Percentiles rank a stretch among this genome's conserved stretches.
These are phyloP conservation scores for Poecilia latipinna DNA, from an alignment of 2,113 vertebrate genomes.

Conservation along the genomic window DNA sequence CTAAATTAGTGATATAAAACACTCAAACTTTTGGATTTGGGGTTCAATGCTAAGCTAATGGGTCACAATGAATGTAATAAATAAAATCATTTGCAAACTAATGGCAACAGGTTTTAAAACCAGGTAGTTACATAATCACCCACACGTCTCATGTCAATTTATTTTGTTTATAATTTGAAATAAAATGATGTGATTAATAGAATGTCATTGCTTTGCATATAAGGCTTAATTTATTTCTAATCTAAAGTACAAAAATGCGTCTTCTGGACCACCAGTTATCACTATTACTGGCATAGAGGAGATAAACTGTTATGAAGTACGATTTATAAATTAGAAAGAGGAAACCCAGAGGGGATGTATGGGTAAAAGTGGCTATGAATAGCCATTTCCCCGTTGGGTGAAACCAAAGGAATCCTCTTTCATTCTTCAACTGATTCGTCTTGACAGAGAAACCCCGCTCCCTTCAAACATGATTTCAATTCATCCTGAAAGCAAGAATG, in stretches of 20 bases:
- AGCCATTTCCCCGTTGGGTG: slow-evolving; percentile 68
- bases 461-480: slow-evolving; percentile 31
- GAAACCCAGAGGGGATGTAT: slow-evolving; percentile 49
- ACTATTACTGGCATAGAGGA: slow-evolving; percentile 12
- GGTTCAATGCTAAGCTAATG: too few relatives aligned
- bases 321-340: slow-evolving; percentile 32
- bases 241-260: neutral
- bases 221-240: neutral
- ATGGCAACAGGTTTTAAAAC: too few relatives aligned
- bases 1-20: too few relatives aligned
- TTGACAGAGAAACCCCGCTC: slow-evolving; percentile 50
- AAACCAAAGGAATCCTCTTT: slow-evolving; percentile 58
- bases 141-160: too few relatives aligned
- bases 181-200: neutral
- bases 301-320: slow-evolving; percentile 26
- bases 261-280: neutral
- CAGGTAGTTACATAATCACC: too few relatives aligned
- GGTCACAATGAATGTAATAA: too few relatives aligned
- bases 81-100: too few relatives aligned
- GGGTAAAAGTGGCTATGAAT: slow-evolving; percentile 69
- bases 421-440: slow-evolving; percentile 63
- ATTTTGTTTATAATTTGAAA: too few relatives aligned
- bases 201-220: neutral
- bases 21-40: too few relatives aligned
- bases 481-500: slow-evolving; percentile 2